Evolutionary conservation across 2,888 invertebrate genomes (phyloP).

Genomic region (Rhagonycha lutea): DNA sequence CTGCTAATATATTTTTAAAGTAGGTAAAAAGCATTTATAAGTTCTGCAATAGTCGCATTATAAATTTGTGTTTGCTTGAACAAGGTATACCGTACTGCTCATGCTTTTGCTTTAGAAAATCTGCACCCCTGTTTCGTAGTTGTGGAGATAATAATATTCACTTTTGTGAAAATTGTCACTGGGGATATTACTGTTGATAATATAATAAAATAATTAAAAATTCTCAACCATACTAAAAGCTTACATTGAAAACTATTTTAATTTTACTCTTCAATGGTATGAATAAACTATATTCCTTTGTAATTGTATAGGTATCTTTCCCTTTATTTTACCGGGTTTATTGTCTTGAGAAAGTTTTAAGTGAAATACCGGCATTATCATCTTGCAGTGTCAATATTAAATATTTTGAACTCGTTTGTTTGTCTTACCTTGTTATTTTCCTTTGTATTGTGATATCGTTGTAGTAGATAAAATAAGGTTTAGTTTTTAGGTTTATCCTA

Average conservation of each 20-base stretch:
- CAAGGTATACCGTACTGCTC: neutral
- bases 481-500: neutral
- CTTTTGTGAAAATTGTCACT: neutral
- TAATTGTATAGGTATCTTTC: neutral
- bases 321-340: neutral
- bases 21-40: too few relatives aligned
- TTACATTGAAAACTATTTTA: neutral
- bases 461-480: neutral
- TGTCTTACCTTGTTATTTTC: conserved; percentile 23
- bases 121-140: neutral
- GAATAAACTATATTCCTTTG: neutral
- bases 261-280: neutral
- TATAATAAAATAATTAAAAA: neutral
- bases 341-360: conserved; percentile 16
- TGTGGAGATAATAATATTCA: neutral
- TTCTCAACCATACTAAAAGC: neutral
- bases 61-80: neutral
- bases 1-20: too few relatives aligned
- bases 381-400: conserved; percentile 35
- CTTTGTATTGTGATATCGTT: conserved; percentile 28
- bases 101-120: neutral
- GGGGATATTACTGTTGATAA: neutral
- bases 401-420: conserved; percentile 34
- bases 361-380: conserved; percentile 30
- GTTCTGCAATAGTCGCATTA: neutral